phyloP scores from a whole-genome alignment of 2,888 invertebrate species.

The Chromoteleia sp. region DNA sequence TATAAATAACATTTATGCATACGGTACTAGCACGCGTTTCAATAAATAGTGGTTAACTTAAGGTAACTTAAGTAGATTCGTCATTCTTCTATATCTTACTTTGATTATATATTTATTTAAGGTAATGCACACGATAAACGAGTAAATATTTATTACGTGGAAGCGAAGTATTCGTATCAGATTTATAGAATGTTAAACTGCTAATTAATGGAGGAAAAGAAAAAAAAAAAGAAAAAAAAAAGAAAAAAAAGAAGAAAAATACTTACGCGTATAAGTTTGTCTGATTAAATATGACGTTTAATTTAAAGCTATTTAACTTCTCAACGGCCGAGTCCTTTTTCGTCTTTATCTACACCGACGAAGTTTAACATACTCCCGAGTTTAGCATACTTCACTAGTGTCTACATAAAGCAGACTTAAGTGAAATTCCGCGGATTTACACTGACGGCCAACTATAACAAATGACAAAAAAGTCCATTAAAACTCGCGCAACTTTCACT shows the following conservation, averaged over 20 bases:
- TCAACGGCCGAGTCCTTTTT: constrained; percentile 47
- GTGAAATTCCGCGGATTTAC: constrained; percentile 57
- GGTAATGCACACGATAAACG: too few relatives aligned
- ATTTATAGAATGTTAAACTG: too few relatives aligned
- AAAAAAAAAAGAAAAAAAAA: too few relatives aligned
- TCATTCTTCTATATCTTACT: too few relatives aligned
- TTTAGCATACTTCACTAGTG: constrained; percentile 54
- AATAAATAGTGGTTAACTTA: too few relatives aligned
- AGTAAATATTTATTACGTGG: too few relatives aligned
- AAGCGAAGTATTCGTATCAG: too few relatives aligned
- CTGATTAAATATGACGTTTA: constrained; percentile 61
- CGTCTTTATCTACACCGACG: constrained; percentile 39
- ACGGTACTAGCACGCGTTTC: too few relatives aligned
- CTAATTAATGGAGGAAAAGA: too few relatives aligned
- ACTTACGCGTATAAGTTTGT: background rate
- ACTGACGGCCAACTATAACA: constrained; percentile 53
- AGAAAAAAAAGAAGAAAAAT: background rate
- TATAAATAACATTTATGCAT: too few relatives aligned
- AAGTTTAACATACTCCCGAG: constrained; percentile 60
- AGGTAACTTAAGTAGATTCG: too few relatives aligned
- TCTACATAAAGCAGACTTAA: constrained; percentile 57
- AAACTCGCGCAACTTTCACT: constrained; percentile 61
- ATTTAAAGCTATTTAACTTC: constrained; percentile 57
- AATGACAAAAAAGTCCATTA: constrained; percentile 63
- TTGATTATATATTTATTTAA: too few relatives aligned